These are phyloP conservation scores for Atherinomorus stipes DNA, from an alignment of 2,113 vertebrate genomes.

Conservation along the genomic window DNA sequence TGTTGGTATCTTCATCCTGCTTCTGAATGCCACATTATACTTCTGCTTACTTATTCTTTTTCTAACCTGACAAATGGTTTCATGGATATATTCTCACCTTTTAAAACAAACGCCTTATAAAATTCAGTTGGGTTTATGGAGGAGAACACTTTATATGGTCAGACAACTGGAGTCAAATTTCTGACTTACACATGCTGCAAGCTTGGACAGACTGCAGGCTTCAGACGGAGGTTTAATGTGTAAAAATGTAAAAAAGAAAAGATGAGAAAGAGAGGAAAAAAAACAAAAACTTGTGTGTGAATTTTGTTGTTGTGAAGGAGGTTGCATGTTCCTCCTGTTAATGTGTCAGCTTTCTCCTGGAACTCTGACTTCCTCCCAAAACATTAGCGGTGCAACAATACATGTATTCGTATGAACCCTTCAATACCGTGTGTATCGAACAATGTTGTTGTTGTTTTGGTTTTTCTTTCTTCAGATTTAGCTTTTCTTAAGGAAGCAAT, in stretches of 20 bases:
- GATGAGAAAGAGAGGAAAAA: too few species aligned
- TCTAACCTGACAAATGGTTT: background rate
- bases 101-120: too few species aligned
- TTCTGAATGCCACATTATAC: background rate
- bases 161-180: background rate
- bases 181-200: background rate
- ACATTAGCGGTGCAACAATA: too few species aligned
- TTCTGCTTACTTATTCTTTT: background rate
- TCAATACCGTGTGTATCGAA: too few species aligned
- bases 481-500: slow-evolving; percentile 32
- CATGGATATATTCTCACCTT: too few species aligned
- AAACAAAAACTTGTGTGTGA: background rate
- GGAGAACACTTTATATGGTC: too few species aligned
- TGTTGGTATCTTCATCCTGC: background rate
- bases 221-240: background rate
- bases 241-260: too few species aligned
- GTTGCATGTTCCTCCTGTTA: background rate
- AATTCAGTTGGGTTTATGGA: background rate
- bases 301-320: too few species aligned
- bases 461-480: slow-evolving; percentile 6
- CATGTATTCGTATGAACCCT: too few species aligned
- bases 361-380: too few species aligned
- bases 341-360: background rate
- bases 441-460: background rate
- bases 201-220: background rate